Conservation (phyloP, 2,888 invertebrate species). For the Brachypalpus laphriformis region DNA sequence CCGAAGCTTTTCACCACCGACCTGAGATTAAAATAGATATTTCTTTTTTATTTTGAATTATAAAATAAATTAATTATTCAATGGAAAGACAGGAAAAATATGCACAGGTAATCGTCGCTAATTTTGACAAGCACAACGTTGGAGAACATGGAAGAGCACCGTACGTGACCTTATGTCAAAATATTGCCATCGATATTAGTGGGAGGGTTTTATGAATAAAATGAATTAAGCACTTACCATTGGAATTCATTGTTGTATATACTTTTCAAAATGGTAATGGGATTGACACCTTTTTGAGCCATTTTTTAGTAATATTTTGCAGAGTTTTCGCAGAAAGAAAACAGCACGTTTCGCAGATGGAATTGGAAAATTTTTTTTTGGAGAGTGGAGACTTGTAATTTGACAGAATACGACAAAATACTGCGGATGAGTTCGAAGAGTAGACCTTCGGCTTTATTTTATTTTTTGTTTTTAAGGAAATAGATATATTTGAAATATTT, state of each 20-base stretch:
- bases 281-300: constrained; percentile 84
- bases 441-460: too few species aligned
- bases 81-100: not conserved
- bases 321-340: not conserved
- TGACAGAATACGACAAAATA: not conserved
- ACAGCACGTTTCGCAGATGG: not conserved
- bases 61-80: constrained; percentile 62
- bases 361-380: not conserved
- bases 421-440: not conserved
- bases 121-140: constrained; percentile 22
- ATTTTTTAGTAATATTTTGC: constrained; percentile 82
- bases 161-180: constrained; percentile 39
- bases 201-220: not conserved
- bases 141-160: constrained; percentile 6
- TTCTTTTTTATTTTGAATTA: too few species aligned
- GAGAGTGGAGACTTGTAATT: constrained; percentile 34
- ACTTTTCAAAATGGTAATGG: constrained; percentile 85
- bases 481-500: not conserved
- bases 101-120: too few species aligned
- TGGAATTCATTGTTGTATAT: constrained; percentile 90
- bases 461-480: not conserved
- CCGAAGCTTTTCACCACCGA: constrained; percentile 91
- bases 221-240: constrained; percentile 85
- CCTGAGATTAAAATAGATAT: constrained; percentile 84
- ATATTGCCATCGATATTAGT: not conserved